Percentiles rank a stretch among this genome's conserved stretches.
Conservation (phyloP, 2,113 vertebrate species). For the Cepphus grylle region DNA sequence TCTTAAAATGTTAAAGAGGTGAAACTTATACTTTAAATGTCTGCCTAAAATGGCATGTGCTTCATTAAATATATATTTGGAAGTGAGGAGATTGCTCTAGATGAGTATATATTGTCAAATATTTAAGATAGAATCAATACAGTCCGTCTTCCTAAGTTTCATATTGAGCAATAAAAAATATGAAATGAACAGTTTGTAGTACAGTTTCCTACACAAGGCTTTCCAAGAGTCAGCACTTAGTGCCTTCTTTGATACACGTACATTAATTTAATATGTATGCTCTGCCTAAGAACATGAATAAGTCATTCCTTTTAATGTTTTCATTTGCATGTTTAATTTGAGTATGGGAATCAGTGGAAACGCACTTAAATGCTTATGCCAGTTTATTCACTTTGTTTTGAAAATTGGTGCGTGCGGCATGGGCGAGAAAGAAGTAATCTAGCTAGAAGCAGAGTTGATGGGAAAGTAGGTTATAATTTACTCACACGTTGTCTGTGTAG, state of each 20-base stretch:
- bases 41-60: not conserved
- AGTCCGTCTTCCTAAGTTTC: not conserved
- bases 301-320: slow-evolving; percentile 59
- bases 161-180: slow-evolving; percentile 43
- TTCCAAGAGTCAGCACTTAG: slow-evolving; percentile 59
- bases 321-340: slow-evolving; percentile 65
- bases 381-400: slow-evolving; percentile 32
- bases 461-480: slow-evolving; percentile 30
- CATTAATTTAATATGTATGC: slow-evolving; percentile 54
- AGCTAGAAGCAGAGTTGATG: not conserved
- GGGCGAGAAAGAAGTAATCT: slow-evolving; percentile 4
- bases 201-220: slow-evolving; percentile 24
- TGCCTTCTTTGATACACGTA: slow-evolving; percentile 27
- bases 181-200: not conserved
- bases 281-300: slow-evolving; percentile 62
- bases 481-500: not conserved
- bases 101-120: slow-evolving; percentile 5
- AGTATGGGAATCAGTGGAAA: slow-evolving; percentile 58
- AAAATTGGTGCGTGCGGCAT: not conserved
- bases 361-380: slow-evolving; percentile 16
- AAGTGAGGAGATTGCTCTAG: not conserved
- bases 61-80: slow-evolving; percentile 37
- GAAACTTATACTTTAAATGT: not conserved
- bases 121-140: slow-evolving; percentile 23
- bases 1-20: not conserved